Base-by-base conservation (phyloP, 2,113 vertebrate genomes). In the Talpa occidentalis region DNA sequence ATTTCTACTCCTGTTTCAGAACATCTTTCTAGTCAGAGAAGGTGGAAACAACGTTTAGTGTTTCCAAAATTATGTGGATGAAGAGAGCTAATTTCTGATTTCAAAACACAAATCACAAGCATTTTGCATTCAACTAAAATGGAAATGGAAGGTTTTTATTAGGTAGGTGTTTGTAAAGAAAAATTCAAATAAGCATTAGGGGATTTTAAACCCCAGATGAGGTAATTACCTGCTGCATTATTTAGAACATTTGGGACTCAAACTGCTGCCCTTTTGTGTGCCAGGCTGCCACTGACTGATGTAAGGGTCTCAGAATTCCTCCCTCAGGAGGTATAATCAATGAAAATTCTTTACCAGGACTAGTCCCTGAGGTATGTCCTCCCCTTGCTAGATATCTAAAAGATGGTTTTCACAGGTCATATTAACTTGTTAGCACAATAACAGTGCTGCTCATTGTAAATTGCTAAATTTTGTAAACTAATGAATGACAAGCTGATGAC, bases 131-230 rank as follows among this genome's bases (percentile, higher is more conserved):
- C 92, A 93, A 72, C 88, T 96, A 64, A 80, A 67, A 95, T 4
- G 15, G 91, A 95, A 94, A 52, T 56, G 26, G 47, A 95, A 78
- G 72, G 77, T 32, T 93, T 97, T 90, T 92, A 96, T 97, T 95
- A 96, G 90, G 66, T 92, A 91, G 40, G 11, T 94, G 35, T 94
- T 96, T 96, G 67, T 88, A 91, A 88, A 92, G 84, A 92, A 96
- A 97, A 97, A 74, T 83, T 94, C 59, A 83, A 88, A 82, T 80
- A 91, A 12, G 26, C 90, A 76, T 80, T 96, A 86, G 82, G 86
- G 92, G 88, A 96, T 92, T 95, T 97, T 54, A 77, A 94, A 77
- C n/a, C 81, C 74, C 97, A 67, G 85, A 92, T 91, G 93, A 95
- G 88, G 81, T 94, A 78, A 85, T 85, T 91, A 92, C 88, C 77